Percentiles rank a stretch among this genome's conserved stretches.
phyloP scores from a whole-genome alignment of 2,888 invertebrate species.

The Lepidochitona cinerea region DNA sequence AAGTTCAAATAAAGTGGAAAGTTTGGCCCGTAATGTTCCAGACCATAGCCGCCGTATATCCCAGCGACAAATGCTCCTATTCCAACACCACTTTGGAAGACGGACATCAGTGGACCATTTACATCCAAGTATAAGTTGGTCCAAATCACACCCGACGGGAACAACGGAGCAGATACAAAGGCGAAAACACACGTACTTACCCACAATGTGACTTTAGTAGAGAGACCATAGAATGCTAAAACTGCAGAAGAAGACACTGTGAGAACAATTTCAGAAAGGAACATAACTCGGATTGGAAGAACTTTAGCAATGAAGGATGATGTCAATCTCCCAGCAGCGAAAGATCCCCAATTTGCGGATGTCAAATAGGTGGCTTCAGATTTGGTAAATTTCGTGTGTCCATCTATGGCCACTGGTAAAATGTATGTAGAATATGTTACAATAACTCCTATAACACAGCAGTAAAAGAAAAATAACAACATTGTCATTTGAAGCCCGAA shows the following conservation, averaged over 20 bases:
- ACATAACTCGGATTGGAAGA: background rate
- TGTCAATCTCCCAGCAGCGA: background rate
- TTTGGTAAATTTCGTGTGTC: background rate
- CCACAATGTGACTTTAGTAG: background rate
- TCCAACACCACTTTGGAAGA: background rate
- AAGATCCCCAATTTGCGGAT: background rate
- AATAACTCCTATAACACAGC: background rate
- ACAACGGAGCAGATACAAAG: background rate
- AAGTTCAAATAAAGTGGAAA: background rate
- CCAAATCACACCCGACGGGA: background rate
- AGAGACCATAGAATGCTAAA: background rate
- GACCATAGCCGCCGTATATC: background rate
- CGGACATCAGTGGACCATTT: background rate
- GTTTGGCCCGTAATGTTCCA: background rate
- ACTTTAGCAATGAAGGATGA: background rate
- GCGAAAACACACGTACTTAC: background rate
- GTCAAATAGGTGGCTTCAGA: background rate
- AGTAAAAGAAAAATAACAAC: background rate
- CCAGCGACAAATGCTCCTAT: background rate
- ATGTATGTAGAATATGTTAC: background rate
- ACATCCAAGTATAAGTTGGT: background rate
- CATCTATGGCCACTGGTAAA: background rate
- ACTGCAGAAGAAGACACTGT: background rate
- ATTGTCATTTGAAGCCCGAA: background rate
- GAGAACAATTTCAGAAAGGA: background rate